Conservation (phyloP, 1,140 invertebrate species). For the Dendroctonus ponderosae region DNA sequence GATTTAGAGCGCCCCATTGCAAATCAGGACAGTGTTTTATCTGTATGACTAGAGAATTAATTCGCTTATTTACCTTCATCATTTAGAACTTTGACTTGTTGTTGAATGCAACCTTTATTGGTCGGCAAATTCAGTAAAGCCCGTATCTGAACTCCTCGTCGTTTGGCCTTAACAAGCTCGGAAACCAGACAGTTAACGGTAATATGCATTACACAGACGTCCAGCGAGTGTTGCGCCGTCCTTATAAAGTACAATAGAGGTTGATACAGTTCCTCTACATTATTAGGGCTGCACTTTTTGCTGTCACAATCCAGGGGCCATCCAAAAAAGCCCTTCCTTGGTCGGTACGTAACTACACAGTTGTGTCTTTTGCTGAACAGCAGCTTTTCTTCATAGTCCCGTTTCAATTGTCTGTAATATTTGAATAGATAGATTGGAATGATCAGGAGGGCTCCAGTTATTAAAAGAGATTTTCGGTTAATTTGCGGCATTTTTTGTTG, state of each 20-base stretch:
- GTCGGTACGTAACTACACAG: conserved; percentile 19
- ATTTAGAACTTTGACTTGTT: not conserved
- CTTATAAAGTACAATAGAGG: conserved; percentile 23
- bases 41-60: no score
- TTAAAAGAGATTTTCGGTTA: not conserved
- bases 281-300: not conserved
- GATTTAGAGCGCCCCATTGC: not conserved
- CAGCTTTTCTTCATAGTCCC: conserved; percentile 6
- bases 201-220: conserved; percentile 17
- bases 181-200: conserved; percentile 8
- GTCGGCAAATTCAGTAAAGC: conserved; percentile 17
- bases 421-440: conserved; percentile 7
- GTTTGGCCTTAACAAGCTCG: conserved; percentile 10
- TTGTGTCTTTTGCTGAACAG: conserved; percentile 14
- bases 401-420: conserved; percentile 13
- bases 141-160: conserved; percentile 15
- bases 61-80: conserved; percentile 2
- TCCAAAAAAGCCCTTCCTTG: conserved; percentile 15
- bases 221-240: conserved; percentile 17
- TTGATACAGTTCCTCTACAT: conserved; percentile 15
- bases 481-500: not conserved
- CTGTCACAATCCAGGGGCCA: conserved; percentile 6
- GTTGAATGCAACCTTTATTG: not conserved
- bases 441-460: conserved; percentile 1
- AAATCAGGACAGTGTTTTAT: no score